These are phyloP conservation scores for Mesembrinibis cayennensis DNA, from an alignment of 2,113 vertebrate genomes.

Conservation along the genomic window DNA sequence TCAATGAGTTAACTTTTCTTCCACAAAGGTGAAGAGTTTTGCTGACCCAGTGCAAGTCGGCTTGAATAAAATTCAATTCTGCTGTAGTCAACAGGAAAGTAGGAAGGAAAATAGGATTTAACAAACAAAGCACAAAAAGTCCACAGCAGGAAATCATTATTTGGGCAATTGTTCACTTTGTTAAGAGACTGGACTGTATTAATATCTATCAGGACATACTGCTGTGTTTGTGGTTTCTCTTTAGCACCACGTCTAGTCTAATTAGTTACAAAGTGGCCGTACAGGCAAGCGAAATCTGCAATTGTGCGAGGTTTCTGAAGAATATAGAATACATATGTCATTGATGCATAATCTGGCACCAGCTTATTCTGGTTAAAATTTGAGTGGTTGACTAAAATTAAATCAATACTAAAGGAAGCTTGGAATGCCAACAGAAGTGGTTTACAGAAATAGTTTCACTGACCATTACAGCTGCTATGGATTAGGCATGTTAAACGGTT, in stretches of 20 bases:
- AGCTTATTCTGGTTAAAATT: slow-evolving; percentile 23
- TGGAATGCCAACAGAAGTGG: slow-evolving; percentile 57
- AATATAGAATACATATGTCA: slow-evolving; percentile 48
- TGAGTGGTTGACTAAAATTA: slow-evolving; percentile 29
- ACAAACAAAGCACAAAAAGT: slow-evolving; percentile 76
- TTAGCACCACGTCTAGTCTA: slow-evolving; percentile 62
- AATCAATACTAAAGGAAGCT: slow-evolving; percentile 57
- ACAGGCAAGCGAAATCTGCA: slow-evolving; percentile 25
- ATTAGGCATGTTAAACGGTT: slow-evolving; percentile 62
- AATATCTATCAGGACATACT: slow-evolving; percentile 43
- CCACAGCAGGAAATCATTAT: slow-evolving; percentile 79
- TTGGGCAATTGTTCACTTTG: slow-evolving; percentile 78
- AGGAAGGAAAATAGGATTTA: slow-evolving; percentile 81
- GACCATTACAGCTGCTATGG: slow-evolving; percentile 66
- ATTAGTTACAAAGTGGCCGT: slow-evolving; percentile 67
- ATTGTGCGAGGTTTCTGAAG: slow-evolving; percentile 36
- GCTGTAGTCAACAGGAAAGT: slow-evolving; percentile 81
- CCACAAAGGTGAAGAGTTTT: slow-evolving; percentile 50
- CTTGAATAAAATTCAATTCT: slow-evolving; percentile 72
- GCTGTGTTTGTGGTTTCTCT: slow-evolving; percentile 68
- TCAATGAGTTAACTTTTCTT: slow-evolving; percentile 62
- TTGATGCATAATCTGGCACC: slow-evolving; percentile 57
- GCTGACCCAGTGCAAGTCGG: slow-evolving; percentile 71
- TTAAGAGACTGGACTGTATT: slow-evolving; percentile 60
- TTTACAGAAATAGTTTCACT: slow-evolving; percentile 63